Evolutionary conservation across 2,888 invertebrate species (phyloP).

Genomic region (Lithodes maja): DNA sequence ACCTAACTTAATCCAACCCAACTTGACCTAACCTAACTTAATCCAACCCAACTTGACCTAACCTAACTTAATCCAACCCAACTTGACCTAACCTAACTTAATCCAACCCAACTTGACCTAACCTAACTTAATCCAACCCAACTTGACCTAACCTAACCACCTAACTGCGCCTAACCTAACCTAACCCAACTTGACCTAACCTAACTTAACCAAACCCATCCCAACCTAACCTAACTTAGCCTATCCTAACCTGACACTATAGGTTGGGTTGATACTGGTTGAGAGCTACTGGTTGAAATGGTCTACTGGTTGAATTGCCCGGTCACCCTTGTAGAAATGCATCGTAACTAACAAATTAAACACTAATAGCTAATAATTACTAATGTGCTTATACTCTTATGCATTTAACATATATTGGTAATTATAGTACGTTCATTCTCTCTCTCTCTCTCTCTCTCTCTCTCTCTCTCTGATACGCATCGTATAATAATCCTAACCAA

Average conservation of each 20-base stretch:
- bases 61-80: not conserved
- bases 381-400: too few relatives aligned
- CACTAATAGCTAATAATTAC: too few relatives aligned
- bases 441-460: too few relatives aligned
- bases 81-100: not conserved
- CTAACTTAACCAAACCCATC: not conserved
- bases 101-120: not conserved
- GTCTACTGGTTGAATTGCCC: too few relatives aligned
- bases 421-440: too few relatives aligned
- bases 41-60: not conserved
- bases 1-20: not conserved
- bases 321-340: too few relatives aligned
- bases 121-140: not conserved
- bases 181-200: not conserved
- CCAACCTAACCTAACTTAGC: slow-evolving; percentile 13
- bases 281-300: too few relatives aligned
- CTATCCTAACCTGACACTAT: not conserved
- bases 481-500: too few relatives aligned
- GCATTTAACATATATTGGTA: too few relatives aligned
- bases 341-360: too few relatives aligned
- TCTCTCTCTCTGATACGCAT: too few relatives aligned
- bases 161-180: not conserved
- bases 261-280: too few relatives aligned
- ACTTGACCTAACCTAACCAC: not conserved
- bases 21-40: not conserved